phyloP scores from a whole-genome alignment of 1,140 invertebrate genomes.

The Drosophila sechellia region DNA sequence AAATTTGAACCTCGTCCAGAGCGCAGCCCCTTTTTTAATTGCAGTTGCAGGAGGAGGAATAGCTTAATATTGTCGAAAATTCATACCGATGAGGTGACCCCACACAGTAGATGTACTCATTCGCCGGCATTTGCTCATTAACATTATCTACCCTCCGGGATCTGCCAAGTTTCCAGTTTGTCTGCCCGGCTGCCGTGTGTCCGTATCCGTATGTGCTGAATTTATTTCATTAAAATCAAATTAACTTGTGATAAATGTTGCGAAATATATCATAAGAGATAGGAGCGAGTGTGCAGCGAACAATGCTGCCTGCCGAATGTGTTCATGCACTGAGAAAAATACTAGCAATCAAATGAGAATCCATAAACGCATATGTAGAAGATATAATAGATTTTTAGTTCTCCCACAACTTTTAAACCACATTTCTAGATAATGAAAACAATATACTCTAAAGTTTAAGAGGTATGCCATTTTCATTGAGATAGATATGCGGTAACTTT shows the following conservation, averaged over 20 bases:
- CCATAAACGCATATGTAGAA: not conserved
- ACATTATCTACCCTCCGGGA: slow-evolving; percentile 81
- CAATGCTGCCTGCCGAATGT: slow-evolving; percentile 21
- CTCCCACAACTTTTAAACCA: not conserved
- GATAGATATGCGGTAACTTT: slow-evolving; percentile 1
- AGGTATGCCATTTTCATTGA: no score
- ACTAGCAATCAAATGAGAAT: not conserved
- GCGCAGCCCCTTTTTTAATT: slow-evolving; percentile 64
- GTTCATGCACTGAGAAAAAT: not conserved
- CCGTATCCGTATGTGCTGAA: slow-evolving; percentile 49
- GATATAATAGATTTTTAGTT: not conserved
- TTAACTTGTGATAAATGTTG: slow-evolving; percentile 83
- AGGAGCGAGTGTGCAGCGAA: slow-evolving; percentile 22
- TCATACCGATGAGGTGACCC: slow-evolving; percentile 41
- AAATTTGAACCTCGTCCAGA: slow-evolving; percentile 52
- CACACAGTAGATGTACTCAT: not conserved
- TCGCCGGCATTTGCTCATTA: slow-evolving; percentile 62
- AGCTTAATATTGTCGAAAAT: slow-evolving; percentile 81
- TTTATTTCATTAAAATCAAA: slow-evolving; percentile 83
- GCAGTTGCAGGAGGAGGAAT: slow-evolving; percentile 51
- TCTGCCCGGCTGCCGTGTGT: slow-evolving; percentile 25
- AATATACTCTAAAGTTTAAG: no score
- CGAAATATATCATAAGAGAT: slow-evolving; percentile 77
- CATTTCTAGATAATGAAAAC: not conserved
- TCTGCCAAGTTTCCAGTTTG: slow-evolving; percentile 69